Percentiles rank a stretch among this genome's conserved stretches.
Conservation (phyloP, 2,113 vertebrate species). For the Lophius piscatorius region DNA sequence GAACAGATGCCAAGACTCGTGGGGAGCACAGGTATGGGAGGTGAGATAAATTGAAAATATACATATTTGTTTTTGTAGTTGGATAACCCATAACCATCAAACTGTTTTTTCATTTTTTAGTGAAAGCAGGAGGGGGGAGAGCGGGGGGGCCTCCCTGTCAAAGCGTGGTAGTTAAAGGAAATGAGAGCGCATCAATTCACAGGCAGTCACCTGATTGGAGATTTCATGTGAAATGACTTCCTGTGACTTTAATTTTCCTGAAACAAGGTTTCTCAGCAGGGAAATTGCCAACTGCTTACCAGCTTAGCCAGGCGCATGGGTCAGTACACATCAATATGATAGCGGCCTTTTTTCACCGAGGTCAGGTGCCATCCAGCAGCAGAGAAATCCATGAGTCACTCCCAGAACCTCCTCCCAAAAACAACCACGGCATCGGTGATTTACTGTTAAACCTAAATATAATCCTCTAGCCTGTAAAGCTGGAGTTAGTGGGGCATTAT, state of each 20-base stretch:
- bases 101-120: constrained; percentile 78
- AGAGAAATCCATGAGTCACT: background rate
- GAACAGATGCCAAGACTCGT: constrained; percentile 81
- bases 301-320: constrained; percentile 72
- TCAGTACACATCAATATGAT: constrained; percentile 84
- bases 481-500: no score
- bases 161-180: constrained; percentile 30
- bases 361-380: background rate
- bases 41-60: constrained; percentile 84
- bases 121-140: constrained; percentile 41
- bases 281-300: constrained; percentile 84
- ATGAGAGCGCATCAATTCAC: constrained; percentile 65
- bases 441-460: no score
- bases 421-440: no score
- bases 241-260: constrained; percentile 91
- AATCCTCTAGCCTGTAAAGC: no score
- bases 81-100: constrained; percentile 67
- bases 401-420: no score
- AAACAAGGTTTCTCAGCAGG: constrained; percentile 86
- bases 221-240: constrained; percentile 88
- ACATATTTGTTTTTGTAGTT: constrained; percentile 87
- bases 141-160: constrained; percentile 34
- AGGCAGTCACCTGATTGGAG: constrained; percentile 83
- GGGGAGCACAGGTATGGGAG: constrained; percentile 70
- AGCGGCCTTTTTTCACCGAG: no score